Percentiles rank a stretch among this genome's conserved stretches.
These are phyloP conservation scores for Recurvirostra avosetta DNA, from an alignment of 2,113 vertebrate species.

Conservation along the genomic window DNA sequence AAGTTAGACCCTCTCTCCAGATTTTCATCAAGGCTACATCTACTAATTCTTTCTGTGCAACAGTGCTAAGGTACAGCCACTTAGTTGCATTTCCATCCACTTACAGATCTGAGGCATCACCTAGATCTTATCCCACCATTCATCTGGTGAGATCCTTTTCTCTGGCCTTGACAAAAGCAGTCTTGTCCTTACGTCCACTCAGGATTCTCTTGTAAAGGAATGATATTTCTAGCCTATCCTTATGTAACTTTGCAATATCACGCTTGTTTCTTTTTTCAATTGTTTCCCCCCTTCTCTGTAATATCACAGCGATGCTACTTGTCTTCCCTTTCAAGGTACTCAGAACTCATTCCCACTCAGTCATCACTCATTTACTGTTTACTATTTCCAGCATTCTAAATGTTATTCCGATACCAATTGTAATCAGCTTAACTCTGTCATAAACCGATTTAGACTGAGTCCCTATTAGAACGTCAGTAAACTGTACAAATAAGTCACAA, in stretches of 20 bases:
- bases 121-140: background rate
- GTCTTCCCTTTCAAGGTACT: background rate
- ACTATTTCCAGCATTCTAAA: background rate
- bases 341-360: background rate
- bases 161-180: background rate
- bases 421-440: background rate
- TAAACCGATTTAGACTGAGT: background rate
- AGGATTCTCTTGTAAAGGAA: background rate
- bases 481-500: background rate
- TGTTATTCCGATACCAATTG: background rate
- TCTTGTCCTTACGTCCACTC: background rate
- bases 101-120: background rate
- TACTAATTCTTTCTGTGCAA: background rate
- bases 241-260: background rate
- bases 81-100: background rate
- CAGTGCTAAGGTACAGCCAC: background rate
- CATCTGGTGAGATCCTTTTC: background rate
- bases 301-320: background rate
- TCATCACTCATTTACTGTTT: background rate
- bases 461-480: background rate
- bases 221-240: background rate
- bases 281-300: background rate
- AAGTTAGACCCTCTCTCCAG: background rate
- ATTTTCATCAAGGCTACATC: background rate
- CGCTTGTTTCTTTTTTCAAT: background rate